Evolutionary conservation across 2,888 invertebrate species (phyloP).

Genomic region (Drosophila affinis): DNA sequence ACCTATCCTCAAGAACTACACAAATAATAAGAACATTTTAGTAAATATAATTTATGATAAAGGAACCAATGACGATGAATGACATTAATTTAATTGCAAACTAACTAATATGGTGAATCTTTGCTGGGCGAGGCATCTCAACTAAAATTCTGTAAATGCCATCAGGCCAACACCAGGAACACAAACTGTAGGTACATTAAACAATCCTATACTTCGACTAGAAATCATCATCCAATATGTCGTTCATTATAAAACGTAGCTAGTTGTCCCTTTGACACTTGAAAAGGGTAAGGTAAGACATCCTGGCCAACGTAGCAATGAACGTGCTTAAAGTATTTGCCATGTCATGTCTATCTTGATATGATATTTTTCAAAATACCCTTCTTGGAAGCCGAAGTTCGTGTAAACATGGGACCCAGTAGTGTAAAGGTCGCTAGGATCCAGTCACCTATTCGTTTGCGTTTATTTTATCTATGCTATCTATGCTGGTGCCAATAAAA

Average conservation of each 20-base stretch:
- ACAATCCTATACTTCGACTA: background rate
- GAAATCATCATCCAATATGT: conserved; percentile 18
- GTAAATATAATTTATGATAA: too few species aligned
- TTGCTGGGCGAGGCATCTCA: too few species aligned
- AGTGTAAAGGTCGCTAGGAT: background rate
- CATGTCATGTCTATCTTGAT: conserved; percentile 28
- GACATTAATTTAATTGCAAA: too few species aligned
- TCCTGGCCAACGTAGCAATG: too few species aligned
- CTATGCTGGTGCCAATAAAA: background rate
- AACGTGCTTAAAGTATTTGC: conserved; percentile 17
- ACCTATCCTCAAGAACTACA: too few species aligned
- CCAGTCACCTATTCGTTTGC: background rate
- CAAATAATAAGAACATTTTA: too few species aligned
- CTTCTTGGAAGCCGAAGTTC: conserved; percentile 1
- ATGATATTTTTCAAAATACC: conserved; percentile 8
- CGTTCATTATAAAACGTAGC: conserved; percentile 19
- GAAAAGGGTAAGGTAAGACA: conserved; percentile 28
- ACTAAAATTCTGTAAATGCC: too few species aligned
- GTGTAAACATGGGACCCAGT: background rate
- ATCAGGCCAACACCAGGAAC: too few species aligned
- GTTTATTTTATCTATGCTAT: background rate
- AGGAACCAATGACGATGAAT: too few species aligned
- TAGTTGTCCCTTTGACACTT: conserved; percentile 36
- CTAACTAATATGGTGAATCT: too few species aligned
- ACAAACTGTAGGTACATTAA: background rate